Evolutionary conservation across 2,797 vertebrate species (phyloP).

Genomic region (Tamandua tetradactyla): DNA sequence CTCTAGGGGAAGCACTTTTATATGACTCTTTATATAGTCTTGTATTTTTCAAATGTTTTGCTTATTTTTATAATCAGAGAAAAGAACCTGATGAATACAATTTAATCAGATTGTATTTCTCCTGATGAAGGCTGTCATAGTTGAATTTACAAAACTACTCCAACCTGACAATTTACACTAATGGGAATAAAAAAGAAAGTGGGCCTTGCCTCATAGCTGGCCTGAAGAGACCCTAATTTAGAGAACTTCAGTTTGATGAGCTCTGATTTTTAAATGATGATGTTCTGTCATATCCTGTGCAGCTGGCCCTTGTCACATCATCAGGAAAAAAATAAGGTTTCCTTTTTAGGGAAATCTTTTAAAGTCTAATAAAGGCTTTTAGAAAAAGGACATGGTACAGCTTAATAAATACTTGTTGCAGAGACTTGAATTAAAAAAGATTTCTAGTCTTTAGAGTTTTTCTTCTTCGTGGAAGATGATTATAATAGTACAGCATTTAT

Average conservation of each 20-base stretch:
- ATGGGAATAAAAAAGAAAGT: background rate
- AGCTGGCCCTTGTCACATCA: background rate
- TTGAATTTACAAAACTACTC: background rate
- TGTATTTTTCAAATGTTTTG: background rate
- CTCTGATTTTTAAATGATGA: background rate
- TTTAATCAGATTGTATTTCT: background rate
- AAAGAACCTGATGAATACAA: background rate
- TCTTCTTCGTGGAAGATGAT: rapidly evolving
- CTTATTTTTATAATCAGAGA: background rate
- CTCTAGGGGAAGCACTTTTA: background rate
- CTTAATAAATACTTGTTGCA: background rate
- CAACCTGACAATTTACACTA: background rate
- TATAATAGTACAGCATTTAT: rapidly evolving
- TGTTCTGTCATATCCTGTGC: too few species aligned
- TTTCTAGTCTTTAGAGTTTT: background rate
- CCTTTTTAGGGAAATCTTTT: background rate
- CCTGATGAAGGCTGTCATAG: background rate
- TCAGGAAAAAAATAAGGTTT: background rate
- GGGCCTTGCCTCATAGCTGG: background rate
- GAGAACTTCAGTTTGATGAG: background rate
- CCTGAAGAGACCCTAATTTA: background rate
- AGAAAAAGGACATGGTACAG: background rate
- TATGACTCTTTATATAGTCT: background rate
- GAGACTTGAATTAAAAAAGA: background rate
- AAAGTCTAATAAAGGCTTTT: background rate